A percentile compares a stretch with the other conserved stretches of the same genome.
Evolutionary conservation across 2,888 invertebrate species (phyloP).

Genomic region (Catocala sponsa): DNA sequence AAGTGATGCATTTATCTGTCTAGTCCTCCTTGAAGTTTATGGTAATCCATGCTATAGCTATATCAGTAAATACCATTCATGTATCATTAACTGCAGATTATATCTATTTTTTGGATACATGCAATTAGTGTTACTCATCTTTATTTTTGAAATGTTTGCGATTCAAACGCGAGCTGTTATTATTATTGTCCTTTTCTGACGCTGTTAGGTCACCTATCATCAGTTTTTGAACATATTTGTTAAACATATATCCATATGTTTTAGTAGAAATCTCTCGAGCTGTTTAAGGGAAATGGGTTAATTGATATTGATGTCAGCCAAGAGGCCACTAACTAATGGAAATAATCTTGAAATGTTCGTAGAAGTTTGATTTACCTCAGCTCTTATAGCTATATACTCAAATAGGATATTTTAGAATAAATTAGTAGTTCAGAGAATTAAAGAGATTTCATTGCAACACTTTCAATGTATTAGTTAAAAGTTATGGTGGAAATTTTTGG

Average conservation of each 20-base stretch:
- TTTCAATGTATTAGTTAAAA: slow-evolving; percentile 39
- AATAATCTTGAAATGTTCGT: not conserved
- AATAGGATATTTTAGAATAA: not conserved
- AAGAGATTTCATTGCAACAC: slow-evolving; percentile 41
- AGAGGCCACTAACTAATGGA: not conserved
- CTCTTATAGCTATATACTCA: too few relatives aligned
- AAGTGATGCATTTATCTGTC: not conserved
- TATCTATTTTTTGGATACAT: not conserved
- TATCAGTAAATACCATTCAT: too few relatives aligned
- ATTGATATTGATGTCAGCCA: not conserved
- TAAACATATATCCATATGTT: not conserved
- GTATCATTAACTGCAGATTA: not conserved
- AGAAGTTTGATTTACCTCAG: too few relatives aligned
- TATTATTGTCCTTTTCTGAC: not conserved
- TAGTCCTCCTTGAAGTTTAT: not conserved
- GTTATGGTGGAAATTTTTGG: slow-evolving; percentile 43
- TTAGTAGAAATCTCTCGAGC: not conserved
- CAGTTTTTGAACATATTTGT: not conserved
- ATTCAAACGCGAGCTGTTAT: not conserved
- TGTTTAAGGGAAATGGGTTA: not conserved
- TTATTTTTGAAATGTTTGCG: not conserved
- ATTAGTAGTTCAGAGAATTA: slow-evolving; percentile 22
- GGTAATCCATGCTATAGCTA: not conserved
- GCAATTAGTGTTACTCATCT: not conserved
- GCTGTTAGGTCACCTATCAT: not conserved